Percentiles rank a stretch among this genome's conserved stretches.
Conservation (phyloP, 2,113 vertebrate genomes). For the Actenoides lindsayi region DNA sequence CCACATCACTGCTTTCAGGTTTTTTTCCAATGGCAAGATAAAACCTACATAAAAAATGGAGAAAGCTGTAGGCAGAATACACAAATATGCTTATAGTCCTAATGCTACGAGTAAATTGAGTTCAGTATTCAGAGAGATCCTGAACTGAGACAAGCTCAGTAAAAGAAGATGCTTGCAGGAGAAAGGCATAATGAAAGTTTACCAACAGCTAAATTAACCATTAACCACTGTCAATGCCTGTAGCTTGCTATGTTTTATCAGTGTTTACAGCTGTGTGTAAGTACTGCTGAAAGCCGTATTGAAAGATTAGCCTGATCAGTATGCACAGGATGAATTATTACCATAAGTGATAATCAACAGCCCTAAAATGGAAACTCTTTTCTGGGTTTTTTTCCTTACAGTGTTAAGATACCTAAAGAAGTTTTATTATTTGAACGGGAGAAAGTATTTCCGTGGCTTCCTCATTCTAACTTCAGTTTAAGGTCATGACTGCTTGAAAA, state of each 20-base stretch:
- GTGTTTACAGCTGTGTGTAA: slow-evolving; percentile 60
- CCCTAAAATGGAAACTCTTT: slow-evolving; percentile 7
- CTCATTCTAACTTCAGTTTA: background rate
- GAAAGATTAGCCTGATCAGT: slow-evolving; percentile 44
- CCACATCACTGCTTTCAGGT: background rate
- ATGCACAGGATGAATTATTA: slow-evolving; percentile 59
- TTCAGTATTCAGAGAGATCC: background rate
- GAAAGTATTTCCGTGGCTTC: background rate
- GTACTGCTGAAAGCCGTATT: slow-evolving; percentile 3
- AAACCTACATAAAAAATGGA: background rate
- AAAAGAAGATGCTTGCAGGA: slow-evolving; percentile 37
- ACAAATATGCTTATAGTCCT: background rate
- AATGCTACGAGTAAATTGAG: background rate
- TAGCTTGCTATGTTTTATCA: slow-evolving; percentile 47
- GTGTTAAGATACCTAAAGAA: background rate
- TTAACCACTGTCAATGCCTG: slow-evolving; percentile 56
- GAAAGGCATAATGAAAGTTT: slow-evolving; percentile 60
- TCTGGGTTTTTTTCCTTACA: background rate
- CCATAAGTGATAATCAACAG: slow-evolving; percentile 19
- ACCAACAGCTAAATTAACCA: slow-evolving; percentile 66
- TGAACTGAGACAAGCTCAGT: background rate
- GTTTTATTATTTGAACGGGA: background rate
- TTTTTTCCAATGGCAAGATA: background rate
- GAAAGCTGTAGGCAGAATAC: background rate
- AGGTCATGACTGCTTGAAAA: background rate